Evolutionary conservation across 2,888 invertebrate genomes (phyloP).

Genomic region (Drosophila quasianomalipes): DNA sequence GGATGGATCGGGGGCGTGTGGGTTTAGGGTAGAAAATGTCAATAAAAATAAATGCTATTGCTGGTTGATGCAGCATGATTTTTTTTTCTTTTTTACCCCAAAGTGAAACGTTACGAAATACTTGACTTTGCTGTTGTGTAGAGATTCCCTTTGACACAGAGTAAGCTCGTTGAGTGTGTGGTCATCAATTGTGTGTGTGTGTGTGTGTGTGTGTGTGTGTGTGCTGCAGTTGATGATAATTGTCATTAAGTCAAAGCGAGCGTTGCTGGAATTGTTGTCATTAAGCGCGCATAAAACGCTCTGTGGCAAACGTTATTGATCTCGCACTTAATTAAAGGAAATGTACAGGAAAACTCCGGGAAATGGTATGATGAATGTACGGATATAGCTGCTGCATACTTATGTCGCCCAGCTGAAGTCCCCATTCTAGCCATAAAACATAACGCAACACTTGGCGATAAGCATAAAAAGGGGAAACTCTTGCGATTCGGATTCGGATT

Average conservation of each 20-base stretch:
- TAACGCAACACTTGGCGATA: constrained; percentile 64
- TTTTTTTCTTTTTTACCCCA: constrained; percentile 43
- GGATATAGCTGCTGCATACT: not conserved
- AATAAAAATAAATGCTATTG: constrained; percentile 74
- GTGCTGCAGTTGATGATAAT: constrained; percentile 52
- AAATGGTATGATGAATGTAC: constrained; percentile 4
- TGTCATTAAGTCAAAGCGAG: constrained; percentile 50
- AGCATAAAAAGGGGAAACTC: constrained; percentile 60
- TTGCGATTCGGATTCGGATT: constrained; percentile 13
- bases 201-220: constrained; percentile 9
- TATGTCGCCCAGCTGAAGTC: constrained; percentile 7
- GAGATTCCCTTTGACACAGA: constrained; percentile 53
- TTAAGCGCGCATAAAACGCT: constrained; percentile 35
- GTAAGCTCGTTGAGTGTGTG: constrained; percentile 26
- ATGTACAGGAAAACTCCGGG: constrained; percentile 27
- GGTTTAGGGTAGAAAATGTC: constrained; percentile 58
- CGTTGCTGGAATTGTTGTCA: constrained; percentile 48
- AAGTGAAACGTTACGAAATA: constrained; percentile 45
- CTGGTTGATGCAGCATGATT: constrained; percentile 62
- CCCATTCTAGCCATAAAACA: constrained; percentile 57
- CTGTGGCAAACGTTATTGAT: constrained; percentile 36
- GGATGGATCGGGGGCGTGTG: not conserved
- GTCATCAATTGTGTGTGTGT: constrained; percentile 5
- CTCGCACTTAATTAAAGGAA: constrained; percentile 55
- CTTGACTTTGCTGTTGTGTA: constrained; percentile 49